A percentile compares a stretch with the other conserved stretches of the same genome.
These are phyloP conservation scores for Vireo altiloquus DNA, from an alignment of 2,113 vertebrate genomes.

Conservation along the genomic window DNA sequence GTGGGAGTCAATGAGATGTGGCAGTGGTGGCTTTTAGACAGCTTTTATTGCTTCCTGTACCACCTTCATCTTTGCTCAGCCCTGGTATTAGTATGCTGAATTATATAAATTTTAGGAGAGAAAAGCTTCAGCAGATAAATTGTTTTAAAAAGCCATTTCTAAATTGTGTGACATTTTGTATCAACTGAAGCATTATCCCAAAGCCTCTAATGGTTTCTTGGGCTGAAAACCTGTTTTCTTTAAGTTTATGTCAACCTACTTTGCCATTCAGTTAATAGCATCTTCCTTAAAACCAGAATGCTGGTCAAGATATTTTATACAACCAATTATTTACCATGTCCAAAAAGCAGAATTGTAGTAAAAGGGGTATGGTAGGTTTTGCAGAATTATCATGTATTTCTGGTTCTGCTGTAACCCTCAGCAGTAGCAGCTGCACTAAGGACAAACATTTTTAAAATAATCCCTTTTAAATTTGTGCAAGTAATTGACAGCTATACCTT, in stretches of 20 bases:
- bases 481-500: background rate
- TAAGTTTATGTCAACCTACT: background rate
- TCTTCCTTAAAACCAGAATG: background rate
- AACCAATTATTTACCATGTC: background rate
- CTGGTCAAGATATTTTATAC: background rate
- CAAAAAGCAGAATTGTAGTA: background rate
- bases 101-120: background rate
- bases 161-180: background rate
- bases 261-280: background rate
- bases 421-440: background rate
- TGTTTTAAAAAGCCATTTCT: background rate
- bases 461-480: background rate
- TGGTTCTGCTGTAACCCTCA: background rate
- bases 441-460: background rate
- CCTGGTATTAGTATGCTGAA: background rate
- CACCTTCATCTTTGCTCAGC: background rate
- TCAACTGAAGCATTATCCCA: background rate
- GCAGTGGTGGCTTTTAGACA: background rate
- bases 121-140: background rate
- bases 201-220: background rate
- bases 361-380: background rate
- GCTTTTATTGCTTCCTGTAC: background rate
- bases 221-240: background rate
- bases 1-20: background rate
- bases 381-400: background rate